phyloP scores from a whole-genome alignment of 2,113 vertebrate genomes.

The Trematocara nigrifrons region DNA sequence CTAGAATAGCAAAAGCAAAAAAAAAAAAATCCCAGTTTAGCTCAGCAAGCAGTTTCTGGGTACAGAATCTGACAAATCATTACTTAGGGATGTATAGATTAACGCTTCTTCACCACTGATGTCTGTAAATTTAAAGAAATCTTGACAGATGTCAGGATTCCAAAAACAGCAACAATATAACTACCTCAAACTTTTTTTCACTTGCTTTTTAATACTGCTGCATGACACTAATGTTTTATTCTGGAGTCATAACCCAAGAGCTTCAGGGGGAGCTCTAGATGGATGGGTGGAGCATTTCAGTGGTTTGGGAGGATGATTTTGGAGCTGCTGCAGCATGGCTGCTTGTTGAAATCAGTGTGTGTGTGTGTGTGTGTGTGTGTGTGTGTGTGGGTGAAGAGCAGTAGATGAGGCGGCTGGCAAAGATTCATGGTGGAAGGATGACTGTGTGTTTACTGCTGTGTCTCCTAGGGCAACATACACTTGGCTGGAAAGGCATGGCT shows the following conservation, averaged over 20 bases:
- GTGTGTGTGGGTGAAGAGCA: background rate
- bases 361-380: constrained; percentile 1
- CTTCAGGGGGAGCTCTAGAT: background rate
- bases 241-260: background rate
- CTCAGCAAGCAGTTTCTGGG: background rate
- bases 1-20: background rate
- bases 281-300: background rate
- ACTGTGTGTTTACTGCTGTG: constrained; percentile 41
- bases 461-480: constrained; percentile 32
- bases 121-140: background rate
- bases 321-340: background rate
- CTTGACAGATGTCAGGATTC: background rate
- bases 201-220: background rate
- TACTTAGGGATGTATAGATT: background rate
- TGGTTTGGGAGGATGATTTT: background rate
- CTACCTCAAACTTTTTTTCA: background rate
- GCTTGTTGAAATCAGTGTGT: background rate
- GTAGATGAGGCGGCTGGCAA: constrained; percentile 16
- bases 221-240: background rate
- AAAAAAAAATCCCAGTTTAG: accelerated
- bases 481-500: constrained; percentile 1
- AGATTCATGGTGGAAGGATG: constrained; percentile 38
- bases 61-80: background rate
- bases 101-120: background rate
- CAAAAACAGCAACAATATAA: background rate